Evolutionary conservation across 2,888 invertebrate genomes (phyloP), one percentile per base, ranked within the genome.

Genomic region (Lasioglossum marginatum): DNA sequence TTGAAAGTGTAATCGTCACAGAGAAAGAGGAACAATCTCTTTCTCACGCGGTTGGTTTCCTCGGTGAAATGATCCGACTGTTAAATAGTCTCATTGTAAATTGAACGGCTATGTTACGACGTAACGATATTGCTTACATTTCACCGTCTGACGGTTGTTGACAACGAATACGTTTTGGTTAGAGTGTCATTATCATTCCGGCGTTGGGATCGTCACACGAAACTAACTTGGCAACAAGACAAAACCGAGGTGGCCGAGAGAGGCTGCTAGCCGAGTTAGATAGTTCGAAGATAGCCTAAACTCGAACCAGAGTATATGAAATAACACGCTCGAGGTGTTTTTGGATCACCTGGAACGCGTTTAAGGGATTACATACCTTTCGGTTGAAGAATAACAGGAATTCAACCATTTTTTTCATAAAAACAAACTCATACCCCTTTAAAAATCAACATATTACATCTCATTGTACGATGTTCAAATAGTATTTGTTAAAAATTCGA

Each of bases 211-310:
- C 74, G 45, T 52, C 73, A 16, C 57, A 63, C n/a, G 52, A 75
- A 81, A 48, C 66, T 37, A 34, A 79, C 43, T 87, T 85, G 87
- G 85, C 86, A 63, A 14, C 52, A 52, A 73, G 27, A 81, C 81
- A 87, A 83, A 71, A 71, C 72, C 31, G 57, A 73, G 40, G 48
- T n/a, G 76, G 74, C 45, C 57, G 14, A 37, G 37, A 37, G 68
- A 23, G 23, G 8, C 60, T 52, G 70, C 71, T 70, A 77, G 72
- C 10, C 37, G 68, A 66, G 68, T 78, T 70, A 77, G 57, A 57
- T n/a, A 57, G 45, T 4, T 78, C n/a, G 19, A 70, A 77, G 66
- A 81, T 77, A 81, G 72, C 34, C 78, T 40, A 66, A 45, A 16
- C n/a, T 52, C 43, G 52, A 79, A 66, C 16, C 43, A 16, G 27